phyloP scores from a whole-genome alignment of 2,797 vertebrate species.

The Acanthurus tractus region DNA sequence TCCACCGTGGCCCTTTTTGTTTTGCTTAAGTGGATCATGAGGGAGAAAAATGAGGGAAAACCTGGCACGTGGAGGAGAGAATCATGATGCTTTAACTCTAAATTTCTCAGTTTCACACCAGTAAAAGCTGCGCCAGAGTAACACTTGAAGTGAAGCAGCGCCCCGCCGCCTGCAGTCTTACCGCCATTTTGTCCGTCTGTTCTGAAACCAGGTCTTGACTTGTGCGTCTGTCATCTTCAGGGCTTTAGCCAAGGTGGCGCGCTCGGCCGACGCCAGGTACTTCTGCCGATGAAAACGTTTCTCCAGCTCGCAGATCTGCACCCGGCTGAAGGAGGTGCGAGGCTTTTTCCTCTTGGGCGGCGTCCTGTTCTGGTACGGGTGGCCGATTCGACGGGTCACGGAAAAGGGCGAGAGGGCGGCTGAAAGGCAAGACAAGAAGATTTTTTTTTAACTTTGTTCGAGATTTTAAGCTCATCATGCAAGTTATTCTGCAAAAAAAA shows the following conservation, averaged over 20 bases:
- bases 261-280: constrained; percentile 94
- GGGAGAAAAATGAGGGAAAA: not conserved
- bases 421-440: constrained; percentile 45
- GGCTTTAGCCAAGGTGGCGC: constrained; percentile 92
- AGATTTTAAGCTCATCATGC: not conserved
- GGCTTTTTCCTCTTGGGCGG: constrained; percentile 97
- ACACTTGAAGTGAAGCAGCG: not conserved
- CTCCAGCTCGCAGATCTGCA: constrained; percentile 98
- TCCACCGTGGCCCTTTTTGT: constrained; percentile 21
- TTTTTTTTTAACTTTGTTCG: not conserved
- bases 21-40: constrained; percentile 25
- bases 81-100: not conserved
- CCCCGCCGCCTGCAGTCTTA: constrained; percentile 61
- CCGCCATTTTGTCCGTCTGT: constrained; percentile 98
- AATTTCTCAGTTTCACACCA: not conserved
- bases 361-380: constrained; percentile 97
- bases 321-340: constrained; percentile 93
- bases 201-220: constrained; percentile 99
- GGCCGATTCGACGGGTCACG: constrained; percentile 93
- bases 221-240: constrained; percentile 98
- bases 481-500: not conserved
- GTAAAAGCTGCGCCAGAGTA: not conserved
- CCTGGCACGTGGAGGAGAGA: not conserved
- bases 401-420: constrained; percentile 94
- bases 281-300: constrained; percentile 97